Percentiles rank a stretch among this genome's conserved stretches.
These are phyloP conservation scores for Xanthia togata DNA, from an alignment of 2,888 invertebrate species.

Conservation along the genomic window DNA sequence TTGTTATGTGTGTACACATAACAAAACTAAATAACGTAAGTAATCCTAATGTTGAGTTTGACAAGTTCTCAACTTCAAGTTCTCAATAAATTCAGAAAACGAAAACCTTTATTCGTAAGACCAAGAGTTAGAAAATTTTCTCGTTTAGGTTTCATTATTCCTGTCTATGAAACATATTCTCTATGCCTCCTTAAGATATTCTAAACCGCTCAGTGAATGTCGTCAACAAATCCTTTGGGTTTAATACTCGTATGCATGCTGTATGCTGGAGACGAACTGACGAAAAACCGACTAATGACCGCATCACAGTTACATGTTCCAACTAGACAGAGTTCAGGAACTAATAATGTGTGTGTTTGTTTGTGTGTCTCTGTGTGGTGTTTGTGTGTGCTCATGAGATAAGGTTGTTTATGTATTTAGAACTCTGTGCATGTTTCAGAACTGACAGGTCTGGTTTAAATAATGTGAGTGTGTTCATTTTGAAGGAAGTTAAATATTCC, in stretches of 20 bases:
- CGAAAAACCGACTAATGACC: constrained; percentile 15
- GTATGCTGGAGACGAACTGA: neutral
- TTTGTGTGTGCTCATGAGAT: neutral
- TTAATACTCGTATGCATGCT: constrained; percentile 22
- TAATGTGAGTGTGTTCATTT: constrained; percentile 1
- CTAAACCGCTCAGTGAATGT: neutral
- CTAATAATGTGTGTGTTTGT: neutral
- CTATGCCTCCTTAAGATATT: neutral
- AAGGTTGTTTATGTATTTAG: neutral
- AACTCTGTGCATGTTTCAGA: constrained; percentile 21
- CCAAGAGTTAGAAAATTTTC: neutral
- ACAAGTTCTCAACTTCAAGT: no score
- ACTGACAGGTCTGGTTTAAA: neutral
- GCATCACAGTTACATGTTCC: neutral
- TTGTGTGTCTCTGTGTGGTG: neutral
- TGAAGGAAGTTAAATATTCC: neutral
- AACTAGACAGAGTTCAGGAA: constrained; percentile 3
- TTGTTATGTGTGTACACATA: no score
- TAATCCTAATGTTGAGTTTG: no score
- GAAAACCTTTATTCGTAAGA: neutral
- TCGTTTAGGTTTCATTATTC: neutral
- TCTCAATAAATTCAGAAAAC: no score
- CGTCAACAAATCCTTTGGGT: neutral
- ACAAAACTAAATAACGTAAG: no score
- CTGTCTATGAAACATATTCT: neutral